Evolutionary conservation across 1,140 invertebrate genomes (phyloP).

Genomic region (Linepithema humile): DNA sequence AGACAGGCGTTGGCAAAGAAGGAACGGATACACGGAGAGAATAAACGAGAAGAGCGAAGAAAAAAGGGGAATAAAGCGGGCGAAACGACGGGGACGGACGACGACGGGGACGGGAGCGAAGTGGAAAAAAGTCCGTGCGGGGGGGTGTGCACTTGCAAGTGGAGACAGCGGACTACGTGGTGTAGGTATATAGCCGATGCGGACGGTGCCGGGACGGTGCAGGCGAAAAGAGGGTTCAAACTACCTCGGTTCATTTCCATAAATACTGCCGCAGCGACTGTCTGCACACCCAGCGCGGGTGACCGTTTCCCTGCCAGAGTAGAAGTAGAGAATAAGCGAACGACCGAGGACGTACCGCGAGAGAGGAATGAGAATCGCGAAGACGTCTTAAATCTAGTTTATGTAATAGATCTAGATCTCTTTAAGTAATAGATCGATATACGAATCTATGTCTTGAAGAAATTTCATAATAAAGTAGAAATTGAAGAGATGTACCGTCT

Average conservation of each 20-base stretch:
- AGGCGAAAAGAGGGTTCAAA: conserved; percentile 76
- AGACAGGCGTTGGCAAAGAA: neutral
- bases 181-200: conserved; percentile 1
- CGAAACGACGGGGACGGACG: conserved; percentile 39
- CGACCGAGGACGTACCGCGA: conserved; percentile 1
- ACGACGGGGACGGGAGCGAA: neutral
- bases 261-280: conserved; percentile 75
- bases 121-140: conserved; percentile 30
- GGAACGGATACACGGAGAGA: conserved; percentile 1
- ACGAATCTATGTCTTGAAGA: neutral
- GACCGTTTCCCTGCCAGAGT: neutral
- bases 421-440: conserved; percentile 1
- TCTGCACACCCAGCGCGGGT: conserved; percentile 40
- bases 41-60: neutral
- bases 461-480: neutral
- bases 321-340: conserved; percentile 8
- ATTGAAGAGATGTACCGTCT: no score
- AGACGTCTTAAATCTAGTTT: conserved; percentile 27
- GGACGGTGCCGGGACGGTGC: conserved; percentile 34
- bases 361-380: neutral
- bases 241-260: conserved; percentile 82
- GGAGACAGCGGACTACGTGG: neutral
- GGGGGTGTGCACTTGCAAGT: neutral
- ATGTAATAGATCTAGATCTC: neutral
- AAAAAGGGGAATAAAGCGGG: conserved; percentile 38